phyloP scores from a whole-genome alignment of 2,797 vertebrate species.

The Eupleurogrammus muticus region DNA sequence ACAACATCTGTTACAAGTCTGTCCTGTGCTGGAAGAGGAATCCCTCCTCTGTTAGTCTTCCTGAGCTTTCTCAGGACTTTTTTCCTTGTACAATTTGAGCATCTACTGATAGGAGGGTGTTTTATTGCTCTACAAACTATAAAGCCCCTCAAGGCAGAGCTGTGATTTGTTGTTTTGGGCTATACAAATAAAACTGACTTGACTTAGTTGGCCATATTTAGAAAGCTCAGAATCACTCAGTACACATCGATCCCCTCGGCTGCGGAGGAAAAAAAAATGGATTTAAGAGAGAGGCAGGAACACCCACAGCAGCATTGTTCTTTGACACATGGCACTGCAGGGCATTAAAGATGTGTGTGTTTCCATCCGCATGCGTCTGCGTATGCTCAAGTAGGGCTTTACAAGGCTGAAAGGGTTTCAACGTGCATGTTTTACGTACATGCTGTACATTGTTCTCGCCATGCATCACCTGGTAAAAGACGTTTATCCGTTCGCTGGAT shows the following conservation, averaged over 20 bases:
- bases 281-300: conserved; percentile 19
- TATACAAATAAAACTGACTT: too few species aligned
- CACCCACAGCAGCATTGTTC: conserved; percentile 27
- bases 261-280: conserved; percentile 17
- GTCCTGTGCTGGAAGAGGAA: too few species aligned
- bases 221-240: not conserved
- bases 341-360: conserved; percentile 16
- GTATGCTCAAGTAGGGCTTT: conserved; percentile 11
- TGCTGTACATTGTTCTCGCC: conserved; percentile 16
- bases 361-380: conserved; percentile 29
- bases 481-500: conserved; percentile 23
- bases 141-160: too few species aligned
- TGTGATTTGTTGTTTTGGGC: too few species aligned
- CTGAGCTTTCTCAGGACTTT: too few species aligned
- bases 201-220: not conserved
- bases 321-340: conserved; percentile 33
- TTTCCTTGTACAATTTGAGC: too few species aligned
- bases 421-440: conserved; percentile 31
- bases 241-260: not conserved
- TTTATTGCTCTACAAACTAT: too few species aligned
- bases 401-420: conserved; percentile 25
- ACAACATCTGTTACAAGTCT: too few species aligned
- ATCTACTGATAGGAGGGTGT: too few species aligned
- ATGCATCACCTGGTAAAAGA: conserved; percentile 38
- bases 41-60: too few species aligned